Base-by-base conservation (phyloP, 2,888 invertebrate species). In the Hydriomena furcata region DNA sequence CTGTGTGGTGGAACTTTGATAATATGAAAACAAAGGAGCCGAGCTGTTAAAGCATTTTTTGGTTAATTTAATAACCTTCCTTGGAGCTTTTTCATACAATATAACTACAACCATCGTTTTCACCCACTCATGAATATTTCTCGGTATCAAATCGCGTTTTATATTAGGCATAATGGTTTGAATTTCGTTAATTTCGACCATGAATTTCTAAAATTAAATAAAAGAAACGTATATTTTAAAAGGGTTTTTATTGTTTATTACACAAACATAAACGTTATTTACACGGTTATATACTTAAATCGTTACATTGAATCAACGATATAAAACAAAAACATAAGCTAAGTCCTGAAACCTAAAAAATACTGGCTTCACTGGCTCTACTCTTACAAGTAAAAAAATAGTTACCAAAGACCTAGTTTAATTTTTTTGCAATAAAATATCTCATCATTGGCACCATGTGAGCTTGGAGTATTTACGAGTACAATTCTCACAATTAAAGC, bases 191-290 rank as follows among this genome's bases (percentile, higher is more conserved):
- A n/a, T n/a, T n/a, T n/a, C n/a, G n/a, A n/a, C n/a, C n/a, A n/a
- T n/a, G n/a, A n/a, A n/a, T n/a, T n/a, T n/a, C n/a, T n/a, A n/a
- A n/a, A n/a, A 12, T 45, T 4, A 35, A 40, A 37, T 21, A 13
- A 40, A 42, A 20, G 25, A 7, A 43, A 3, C n/a, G 12, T 5
- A 44, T 30, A 30, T 11, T 30, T 27, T 41, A 21, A 49, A 51
- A 52, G 20, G 24, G 25, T 7, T 46, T 58, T 51, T 57, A 56
- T 58, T 76, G 72, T 82, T 84, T 84, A 83, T 71, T 83, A 79
- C 73, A 82, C 71, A 84, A 52, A 83, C 76, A 79, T 76, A 79
- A 79, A 79, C 73, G 80, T 79, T 85, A 85, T 84, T 82, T 85
- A 83, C 83, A 86, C 67, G 69, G 71, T 70, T 69, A 73, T 63